Conservation (phyloP, 2,113 vertebrate species). For the Panthera tigris region DNA sequence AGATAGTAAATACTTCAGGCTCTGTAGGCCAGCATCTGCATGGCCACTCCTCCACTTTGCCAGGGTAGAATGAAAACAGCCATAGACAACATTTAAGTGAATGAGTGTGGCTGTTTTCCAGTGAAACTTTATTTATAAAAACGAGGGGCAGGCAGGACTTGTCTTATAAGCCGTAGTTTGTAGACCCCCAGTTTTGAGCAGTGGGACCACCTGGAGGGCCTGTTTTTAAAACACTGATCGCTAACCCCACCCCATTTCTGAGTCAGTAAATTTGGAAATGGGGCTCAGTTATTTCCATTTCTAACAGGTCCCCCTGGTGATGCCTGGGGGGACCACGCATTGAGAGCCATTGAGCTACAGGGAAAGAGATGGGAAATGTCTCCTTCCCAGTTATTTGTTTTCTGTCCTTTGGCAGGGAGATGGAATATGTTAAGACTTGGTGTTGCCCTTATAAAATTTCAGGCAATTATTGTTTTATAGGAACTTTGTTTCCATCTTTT, state of each 20-base stretch:
- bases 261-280: background rate
- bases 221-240: background rate
- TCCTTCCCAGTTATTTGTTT: background rate
- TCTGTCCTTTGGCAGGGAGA: slow-evolving; percentile 19
- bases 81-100: background rate
- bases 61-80: background rate
- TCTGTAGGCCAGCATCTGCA: background rate
- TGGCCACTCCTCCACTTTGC: background rate
- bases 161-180: background rate
- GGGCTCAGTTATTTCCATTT: background rate
- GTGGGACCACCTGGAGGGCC: background rate
- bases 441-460: slow-evolving; percentile 43
- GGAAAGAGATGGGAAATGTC: background rate
- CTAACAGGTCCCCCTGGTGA: background rate
- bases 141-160: background rate
- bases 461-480: slow-evolving; percentile 34
- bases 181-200: background rate
- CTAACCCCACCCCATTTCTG: background rate
- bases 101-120: background rate
- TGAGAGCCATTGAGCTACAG: background rate
- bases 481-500: slow-evolving; percentile 44
- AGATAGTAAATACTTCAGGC: background rate
- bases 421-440: background rate
- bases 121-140: slow-evolving; percentile 26
- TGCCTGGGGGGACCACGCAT: background rate